Conservation (phyloP, 2,888 invertebrate species). For the Congeria kusceri region DNA sequence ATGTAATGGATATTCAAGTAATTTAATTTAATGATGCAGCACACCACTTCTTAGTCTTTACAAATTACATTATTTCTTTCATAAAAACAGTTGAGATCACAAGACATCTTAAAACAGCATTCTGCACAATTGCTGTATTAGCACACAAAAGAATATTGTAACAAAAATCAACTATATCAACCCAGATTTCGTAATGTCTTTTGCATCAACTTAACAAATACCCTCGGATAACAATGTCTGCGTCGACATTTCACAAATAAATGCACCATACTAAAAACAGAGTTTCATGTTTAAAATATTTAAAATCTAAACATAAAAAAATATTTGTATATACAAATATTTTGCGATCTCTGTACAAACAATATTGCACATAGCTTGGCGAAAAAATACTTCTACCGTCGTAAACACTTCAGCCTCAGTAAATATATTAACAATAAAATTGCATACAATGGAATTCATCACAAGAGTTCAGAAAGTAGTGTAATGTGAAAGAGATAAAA, state of each 20-base stretch:
- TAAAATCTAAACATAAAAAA: slow-evolving; percentile 68
- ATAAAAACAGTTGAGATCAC: background rate
- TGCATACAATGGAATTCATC: slow-evolving; percentile 37
- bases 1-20: no score
- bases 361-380: slow-evolving; percentile 59
- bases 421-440: slow-evolving; percentile 48
- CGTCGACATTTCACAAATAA: slow-evolving; percentile 1
- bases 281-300: slow-evolving; percentile 61
- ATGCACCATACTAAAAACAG: slow-evolving; percentile 68
- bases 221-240: background rate
- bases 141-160: background rate
- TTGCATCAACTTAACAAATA: background rate
- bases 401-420: slow-evolving; percentile 15
- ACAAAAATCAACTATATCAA: background rate
- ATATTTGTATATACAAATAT: slow-evolving; percentile 69
- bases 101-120: background rate
- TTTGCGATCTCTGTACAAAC: slow-evolving; percentile 64
- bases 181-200: background rate
- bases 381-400: slow-evolving; percentile 33
- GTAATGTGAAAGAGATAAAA: slow-evolving; percentile 14
- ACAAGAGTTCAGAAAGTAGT: slow-evolving; percentile 59
- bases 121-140: background rate
- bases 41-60: no score
- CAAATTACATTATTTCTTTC: background rate
- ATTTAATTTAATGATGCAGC: no score